These are phyloP conservation scores for Leptinotarsa defecta DNA, from an alignment of 1,140 invertebrate genomes.

Conservation along the genomic window DNA sequence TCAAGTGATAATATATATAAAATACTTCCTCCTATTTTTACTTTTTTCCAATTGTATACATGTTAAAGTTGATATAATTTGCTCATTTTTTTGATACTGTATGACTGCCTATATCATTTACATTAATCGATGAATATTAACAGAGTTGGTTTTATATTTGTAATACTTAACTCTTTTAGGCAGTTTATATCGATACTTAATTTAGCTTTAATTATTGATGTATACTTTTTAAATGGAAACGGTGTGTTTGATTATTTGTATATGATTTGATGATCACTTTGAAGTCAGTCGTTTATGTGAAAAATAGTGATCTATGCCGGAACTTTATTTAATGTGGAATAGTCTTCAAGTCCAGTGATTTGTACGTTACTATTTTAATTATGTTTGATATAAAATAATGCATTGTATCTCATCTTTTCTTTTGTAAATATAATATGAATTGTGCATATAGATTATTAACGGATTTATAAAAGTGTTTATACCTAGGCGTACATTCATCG, in stretches of 20 bases:
- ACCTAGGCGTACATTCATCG: slow-evolving; percentile 50
- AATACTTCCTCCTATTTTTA: too few relatives aligned
- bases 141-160: not conserved
- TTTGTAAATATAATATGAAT: slow-evolving; percentile 57
- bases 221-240: not conserved
- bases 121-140: too few relatives aligned
- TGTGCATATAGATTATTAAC: slow-evolving; percentile 56
- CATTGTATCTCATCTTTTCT: slow-evolving; percentile 50
- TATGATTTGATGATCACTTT: slow-evolving; percentile 9
- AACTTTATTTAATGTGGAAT: slow-evolving; percentile 48
- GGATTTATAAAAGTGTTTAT: slow-evolving; percentile 54
- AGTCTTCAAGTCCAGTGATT: slow-evolving; percentile 53
- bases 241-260: not conserved
- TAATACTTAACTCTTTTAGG: not conserved
- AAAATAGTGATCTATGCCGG: slow-evolving; percentile 45
- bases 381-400: slow-evolving; percentile 44
- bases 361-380: slow-evolving; percentile 50
- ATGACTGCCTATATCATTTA: too few relatives aligned
- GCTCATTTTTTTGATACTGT: too few relatives aligned
- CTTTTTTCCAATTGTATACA: too few relatives aligned
- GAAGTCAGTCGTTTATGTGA: slow-evolving; percentile 42
- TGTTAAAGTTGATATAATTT: too few relatives aligned
- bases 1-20: too few relatives aligned
- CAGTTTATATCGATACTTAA: not conserved
- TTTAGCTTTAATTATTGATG: not conserved